Evolutionary conservation across 2,797 vertebrate species (phyloP), one percentile per base, ranked within the genome.

Genomic region (Oceanodroma leucorhoa): DNA sequence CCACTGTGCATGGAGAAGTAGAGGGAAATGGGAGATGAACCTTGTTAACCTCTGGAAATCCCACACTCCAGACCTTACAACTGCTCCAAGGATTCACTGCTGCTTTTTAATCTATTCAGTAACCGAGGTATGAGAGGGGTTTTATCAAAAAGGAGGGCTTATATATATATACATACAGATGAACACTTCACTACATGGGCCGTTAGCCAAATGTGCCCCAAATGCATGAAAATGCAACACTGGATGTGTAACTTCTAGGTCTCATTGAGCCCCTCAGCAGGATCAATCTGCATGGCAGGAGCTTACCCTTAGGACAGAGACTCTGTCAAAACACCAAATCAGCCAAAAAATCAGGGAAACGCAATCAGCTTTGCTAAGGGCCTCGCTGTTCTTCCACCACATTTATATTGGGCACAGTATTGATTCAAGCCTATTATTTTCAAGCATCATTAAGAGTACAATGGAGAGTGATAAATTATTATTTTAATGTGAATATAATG

Each of bases 401-500:
- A 77, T 87, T 88, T 92, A 40, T 73, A 62, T 29, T n/a, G 50
- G 51, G 36, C 40, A 46, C 36, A 40, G 40, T 73, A 90, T 67
- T 83, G 77, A 93, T 95, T 93, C 51, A 50, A 92, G 66, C 27
- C 51, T 62, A 75, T 94, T 95, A 91, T 89, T 94, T 95, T 93
- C 95, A 95, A 88, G 73, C 70, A 43, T 86, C 93, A 90, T 95
- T 96, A 94, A 66, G 45, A 77, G 29, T 53, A 89, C 45, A 95
- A 67, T 75, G 70, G 60, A 84, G 45, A 89, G 41, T 64, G 67
- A 90, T 82, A 77, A 89, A 95, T 95, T 94, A 84, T 41, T 79
- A 60, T 76, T 94, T 94, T 91, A 94, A 95, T 94, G 86, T 1
- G 55, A 94, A 87, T 83, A 91, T 95, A 96, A 96, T 94, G 75